A percentile compares a stretch with the other conserved stretches of the same genome.
phyloP scores from a whole-genome alignment of 2,113 vertebrate species.

The Desmodus rotundus region DNA sequence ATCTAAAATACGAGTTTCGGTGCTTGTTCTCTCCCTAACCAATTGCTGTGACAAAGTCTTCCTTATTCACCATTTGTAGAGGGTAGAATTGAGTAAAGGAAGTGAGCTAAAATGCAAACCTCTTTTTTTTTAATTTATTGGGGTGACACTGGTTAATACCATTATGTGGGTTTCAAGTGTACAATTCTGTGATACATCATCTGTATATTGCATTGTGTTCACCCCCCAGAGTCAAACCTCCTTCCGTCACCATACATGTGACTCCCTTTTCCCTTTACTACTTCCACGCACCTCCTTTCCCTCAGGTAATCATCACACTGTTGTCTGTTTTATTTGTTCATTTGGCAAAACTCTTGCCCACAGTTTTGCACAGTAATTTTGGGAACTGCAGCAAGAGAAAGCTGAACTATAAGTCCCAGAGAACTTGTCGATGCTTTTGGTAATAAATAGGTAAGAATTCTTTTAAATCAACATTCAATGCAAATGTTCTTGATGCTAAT shows the following conservation, averaged over 20 bases:
- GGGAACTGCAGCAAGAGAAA: neutral
- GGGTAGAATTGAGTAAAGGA: neutral
- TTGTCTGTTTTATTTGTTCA: neutral
- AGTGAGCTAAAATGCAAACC: neutral
- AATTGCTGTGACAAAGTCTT: neutral
- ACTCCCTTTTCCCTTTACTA: neutral
- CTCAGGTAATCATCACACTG: neutral
- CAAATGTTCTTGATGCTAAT: neutral
- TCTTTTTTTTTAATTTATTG: neutral
- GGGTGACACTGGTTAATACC: neutral
- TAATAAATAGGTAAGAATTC: neutral
- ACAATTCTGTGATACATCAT: neutral
- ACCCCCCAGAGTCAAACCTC: neutral
- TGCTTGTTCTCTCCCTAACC: neutral
- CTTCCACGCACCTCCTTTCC: neutral
- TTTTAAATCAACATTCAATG: neutral
- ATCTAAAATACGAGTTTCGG: neutral
- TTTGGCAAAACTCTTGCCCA: neutral
- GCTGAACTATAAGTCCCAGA: neutral
- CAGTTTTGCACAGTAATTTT: neutral
- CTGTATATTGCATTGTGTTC: neutral
- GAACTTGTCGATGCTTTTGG: neutral
- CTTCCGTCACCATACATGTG: neutral
- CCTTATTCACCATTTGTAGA: neutral
- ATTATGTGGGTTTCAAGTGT: neutral